Base-by-base conservation (phyloP, 2,797 vertebrate species). In the Melopsittacus undulatus region DNA sequence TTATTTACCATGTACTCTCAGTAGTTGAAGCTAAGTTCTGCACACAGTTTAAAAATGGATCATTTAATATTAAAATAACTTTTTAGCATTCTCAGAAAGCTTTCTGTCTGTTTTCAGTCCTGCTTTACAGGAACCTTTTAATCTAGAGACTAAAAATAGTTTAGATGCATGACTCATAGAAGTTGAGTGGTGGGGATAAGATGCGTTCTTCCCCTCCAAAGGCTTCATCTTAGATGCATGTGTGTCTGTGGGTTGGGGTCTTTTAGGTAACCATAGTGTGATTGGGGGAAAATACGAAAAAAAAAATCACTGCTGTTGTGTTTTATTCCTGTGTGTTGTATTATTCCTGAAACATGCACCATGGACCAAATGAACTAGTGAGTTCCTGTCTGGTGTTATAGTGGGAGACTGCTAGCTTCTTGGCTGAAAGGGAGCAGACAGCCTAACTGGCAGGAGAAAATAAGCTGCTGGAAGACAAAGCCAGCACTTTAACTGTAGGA, bases 401-500 rank as follows among this genome's bases (percentile, higher is more conserved):
- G 16, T 64, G 34, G 38, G 29, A 75, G 45, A 9, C 32, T n/a
- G 11, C 5, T 45, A 2, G 9, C 38, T 68, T n/a, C 42, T 77
- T 64, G 57, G 30, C 52, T 15, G 9, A 40, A 40, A 19, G 30
- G 21, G 24, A 54, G 32, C 46, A 30, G 87, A 79, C 61, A 62
- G 3, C 54, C 18, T 12, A 52, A 54, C 49, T 36, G 19, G 10
- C 29, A 34, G 45, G 34, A 78, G 57, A 64, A 57, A 54, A 86
- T 77, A 70, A 72, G 66, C 77, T 95, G 62, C 90, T 88, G 79
- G 72, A 34, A 72, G 66, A 38, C 82, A 77, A 86, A 94, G 49
- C 36, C 16, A 3, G 22, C 1, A 1, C 76, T 83, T 5, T 2
- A 38, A 5, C 45, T 78, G 66, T 56, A 51, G 46, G 49, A 72